Conservation (phyloP, 2,888 invertebrate species). For the Pachydiplax longipennis region DNA sequence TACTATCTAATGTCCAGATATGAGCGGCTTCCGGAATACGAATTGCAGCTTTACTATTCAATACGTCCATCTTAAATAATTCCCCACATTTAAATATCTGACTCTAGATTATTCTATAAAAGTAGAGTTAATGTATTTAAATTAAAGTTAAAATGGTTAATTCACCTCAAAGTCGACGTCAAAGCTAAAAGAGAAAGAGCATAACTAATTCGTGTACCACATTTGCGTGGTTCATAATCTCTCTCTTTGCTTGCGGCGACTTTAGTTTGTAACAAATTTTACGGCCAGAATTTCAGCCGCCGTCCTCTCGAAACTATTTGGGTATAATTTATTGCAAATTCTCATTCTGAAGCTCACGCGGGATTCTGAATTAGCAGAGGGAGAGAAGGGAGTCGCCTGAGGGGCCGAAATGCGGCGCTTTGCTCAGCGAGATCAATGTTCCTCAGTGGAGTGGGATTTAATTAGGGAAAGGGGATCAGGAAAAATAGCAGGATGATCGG, state of each 20-base stretch:
- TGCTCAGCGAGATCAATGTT: neutral
- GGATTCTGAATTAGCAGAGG: neutral
- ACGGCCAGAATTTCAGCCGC: neutral
- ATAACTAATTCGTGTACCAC: neutral
- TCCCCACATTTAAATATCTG: no score
- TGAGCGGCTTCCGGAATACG: no score
- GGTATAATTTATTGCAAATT: conserved; percentile 3
- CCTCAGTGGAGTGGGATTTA: neutral
- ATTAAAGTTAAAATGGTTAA: no score
- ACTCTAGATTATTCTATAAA: no score
- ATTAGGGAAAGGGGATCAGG: neutral
- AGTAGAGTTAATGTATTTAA: no score
- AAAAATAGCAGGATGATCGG: neutral
- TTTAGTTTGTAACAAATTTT: neutral
- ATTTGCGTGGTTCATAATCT: neutral
- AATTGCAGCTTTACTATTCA: no score
- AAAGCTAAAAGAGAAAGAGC: neutral
- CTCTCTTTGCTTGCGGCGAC: neutral
- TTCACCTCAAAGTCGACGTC: neutral
- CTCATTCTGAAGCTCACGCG: neutral
- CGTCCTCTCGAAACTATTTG: neutral
- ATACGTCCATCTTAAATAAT: no score
- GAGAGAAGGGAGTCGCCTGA: neutral
- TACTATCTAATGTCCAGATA: no score
- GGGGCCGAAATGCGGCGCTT: neutral